A percentile compares a stretch with the other conserved stretches of the same genome.
Evolutionary conservation across 2,797 vertebrate genomes (phyloP).

Genomic region (Chaetophractus vellerosus): DNA sequence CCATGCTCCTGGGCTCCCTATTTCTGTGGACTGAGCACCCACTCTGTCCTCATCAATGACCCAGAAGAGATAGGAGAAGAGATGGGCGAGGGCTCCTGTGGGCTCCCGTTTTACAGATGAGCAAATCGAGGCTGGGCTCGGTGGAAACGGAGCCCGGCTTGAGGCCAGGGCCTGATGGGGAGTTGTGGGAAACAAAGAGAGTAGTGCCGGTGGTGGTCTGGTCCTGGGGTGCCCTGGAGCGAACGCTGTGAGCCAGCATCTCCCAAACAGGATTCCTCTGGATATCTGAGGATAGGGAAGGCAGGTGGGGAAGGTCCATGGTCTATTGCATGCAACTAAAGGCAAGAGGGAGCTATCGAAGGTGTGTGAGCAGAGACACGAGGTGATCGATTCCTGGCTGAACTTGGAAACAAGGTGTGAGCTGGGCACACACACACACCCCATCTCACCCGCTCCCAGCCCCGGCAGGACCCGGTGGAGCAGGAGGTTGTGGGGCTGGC

Average conservation of each 20-base stretch:
- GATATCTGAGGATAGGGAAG: too few species aligned
- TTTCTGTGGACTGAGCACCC: too few species aligned
- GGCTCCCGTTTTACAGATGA: neutral
- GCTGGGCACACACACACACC: neutral
- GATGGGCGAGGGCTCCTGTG: neutral
- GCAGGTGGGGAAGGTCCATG: accelerated
- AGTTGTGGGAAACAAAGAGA: neutral
- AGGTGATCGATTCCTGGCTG: accelerated
- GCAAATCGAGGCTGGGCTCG: neutral
- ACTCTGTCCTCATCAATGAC: neutral
- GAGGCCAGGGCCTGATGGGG: neutral
- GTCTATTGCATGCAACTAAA: neutral
- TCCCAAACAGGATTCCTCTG: neutral
- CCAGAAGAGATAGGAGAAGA: neutral
- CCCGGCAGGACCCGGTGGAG: neutral
- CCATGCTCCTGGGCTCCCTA: neutral
- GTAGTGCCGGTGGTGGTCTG: neutral
- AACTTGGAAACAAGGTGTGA: neutral
- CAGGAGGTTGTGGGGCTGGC: neutral
- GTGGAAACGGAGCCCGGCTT: neutral
- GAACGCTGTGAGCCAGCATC: neutral
- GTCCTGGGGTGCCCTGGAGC: neutral
- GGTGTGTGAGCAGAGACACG: neutral
- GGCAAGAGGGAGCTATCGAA: neutral
- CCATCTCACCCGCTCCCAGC: too few species aligned